Base-by-base conservation (phyloP, 2,888 invertebrate species). In the Hirtodrosophila trivittata region DNA sequence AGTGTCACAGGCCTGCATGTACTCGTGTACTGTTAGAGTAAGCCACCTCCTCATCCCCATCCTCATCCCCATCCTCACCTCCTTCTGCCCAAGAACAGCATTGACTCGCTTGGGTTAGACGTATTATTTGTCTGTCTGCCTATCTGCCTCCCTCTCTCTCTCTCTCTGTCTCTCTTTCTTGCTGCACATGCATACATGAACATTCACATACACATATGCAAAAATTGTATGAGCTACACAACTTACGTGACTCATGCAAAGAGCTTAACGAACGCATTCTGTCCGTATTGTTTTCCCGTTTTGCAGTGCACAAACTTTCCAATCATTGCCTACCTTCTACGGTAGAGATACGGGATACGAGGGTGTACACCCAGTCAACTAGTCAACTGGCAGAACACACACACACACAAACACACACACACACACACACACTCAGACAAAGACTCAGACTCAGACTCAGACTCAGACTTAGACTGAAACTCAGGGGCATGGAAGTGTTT, bases 201-300 rank as follows among this genome's bases (percentile, higher is more conserved):
- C 18, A 13, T 26, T 9, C 30, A 32, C 12, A 12, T 38, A 46
- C 2, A 35, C n/a, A n/a, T n/a, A 35, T 13, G 16, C 13, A 38
- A 10, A 10, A n/a, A n/a, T n/a, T 12, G 30, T 21, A 25, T 6
- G 26, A 46, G 18, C 43, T 6, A 9, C 21, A 13, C 7, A 47
- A 6, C 1, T 54, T 38, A 52, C 46, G 54, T 33, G 47, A 54
- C 64, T 64, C 64, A 43, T 51, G 51, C 30, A 41, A 49, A 16
- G 25, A 21, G 41, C 66, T 38, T 51, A 51, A 66, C 32, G 18
- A 46, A 66, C 28, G 37, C 16, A 47, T 38, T 33, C 45, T 33
- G 26, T 47, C 21, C 32, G 38, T 21, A 55, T 54, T 54, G 42
- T 54, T 62, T 54, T 33, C 39, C 32, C 30, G 39, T 38, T 43